Evolutionary conservation across 1,140 invertebrate species (phyloP).

Genomic region (Penaeus chinensis): DNA sequence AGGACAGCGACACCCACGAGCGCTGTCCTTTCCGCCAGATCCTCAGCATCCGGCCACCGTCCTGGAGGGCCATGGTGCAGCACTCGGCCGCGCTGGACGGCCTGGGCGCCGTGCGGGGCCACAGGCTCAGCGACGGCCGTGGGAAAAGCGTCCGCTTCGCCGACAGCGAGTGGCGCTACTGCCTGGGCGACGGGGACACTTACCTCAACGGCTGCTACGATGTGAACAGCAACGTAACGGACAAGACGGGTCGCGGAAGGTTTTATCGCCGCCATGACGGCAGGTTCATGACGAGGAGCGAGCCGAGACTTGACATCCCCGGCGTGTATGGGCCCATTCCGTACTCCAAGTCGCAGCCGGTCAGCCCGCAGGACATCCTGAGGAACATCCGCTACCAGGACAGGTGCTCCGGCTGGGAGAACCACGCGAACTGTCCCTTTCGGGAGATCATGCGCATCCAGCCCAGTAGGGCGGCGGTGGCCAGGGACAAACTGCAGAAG

Average conservation of each 20-base stretch:
- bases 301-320: background rate
- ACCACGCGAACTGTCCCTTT: conserved; percentile 37
- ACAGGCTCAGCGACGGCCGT: background rate
- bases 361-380: conserved; percentile 31
- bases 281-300: conserved; percentile 2
- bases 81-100: background rate
- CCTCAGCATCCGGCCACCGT: conserved; percentile 25
- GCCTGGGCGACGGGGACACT: background rate
- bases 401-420: conserved; percentile 9
- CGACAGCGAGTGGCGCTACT: background rate
- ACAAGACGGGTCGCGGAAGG: background rate
- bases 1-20: conserved; percentile 27
- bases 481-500: background rate
- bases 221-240: background rate
- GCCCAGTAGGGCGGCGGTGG: background rate
- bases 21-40: conserved; percentile 38
- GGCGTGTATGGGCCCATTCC: conserved; percentile 17
- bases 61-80: too few relatives aligned
- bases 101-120: conserved; percentile 4
- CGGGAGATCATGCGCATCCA: conserved; percentile 27
- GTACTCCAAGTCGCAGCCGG: conserved; percentile 4
- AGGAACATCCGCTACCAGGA: conserved; percentile 25
- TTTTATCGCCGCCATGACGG: conserved; percentile 37
- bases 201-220: background rate
- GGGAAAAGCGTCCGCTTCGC: conserved; percentile 46